A percentile compares a stretch with the other conserved stretches of the same genome.
These are phyloP conservation scores for Callyntrura guangdongensis DNA, from an alignment of 2,888 invertebrate genomes.

Conservation along the genomic window DNA sequence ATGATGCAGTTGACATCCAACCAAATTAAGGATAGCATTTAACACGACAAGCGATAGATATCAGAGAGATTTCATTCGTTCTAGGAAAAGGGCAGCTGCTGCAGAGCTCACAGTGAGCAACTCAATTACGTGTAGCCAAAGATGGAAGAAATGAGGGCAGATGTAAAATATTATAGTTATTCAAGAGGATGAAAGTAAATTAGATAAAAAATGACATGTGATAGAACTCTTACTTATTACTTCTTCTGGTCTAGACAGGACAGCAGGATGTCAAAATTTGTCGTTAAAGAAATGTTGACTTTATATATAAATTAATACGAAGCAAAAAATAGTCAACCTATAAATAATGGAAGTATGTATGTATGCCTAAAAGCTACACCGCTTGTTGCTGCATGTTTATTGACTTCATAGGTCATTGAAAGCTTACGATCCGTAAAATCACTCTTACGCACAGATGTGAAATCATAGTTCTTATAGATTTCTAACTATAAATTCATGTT, in stretches of 20 bases:
- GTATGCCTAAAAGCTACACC: neutral
- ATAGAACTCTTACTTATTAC: neutral
- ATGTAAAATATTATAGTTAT: conserved; percentile 6
- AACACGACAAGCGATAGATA: conserved; percentile 8
- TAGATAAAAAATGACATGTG: neutral
- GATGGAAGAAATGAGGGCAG: conserved; percentile 44
- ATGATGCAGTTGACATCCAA: conserved; percentile 50
- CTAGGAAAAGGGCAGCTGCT: conserved; percentile 20
- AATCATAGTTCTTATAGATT: too few species aligned
- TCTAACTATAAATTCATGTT: too few species aligned
- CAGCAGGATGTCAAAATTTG: neutral
- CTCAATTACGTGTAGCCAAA: conserved; percentile 24
- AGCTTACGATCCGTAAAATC: conserved; percentile 41
- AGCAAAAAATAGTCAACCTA: neutral
- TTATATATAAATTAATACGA: neutral
- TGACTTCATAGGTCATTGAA: conserved; percentile 43
- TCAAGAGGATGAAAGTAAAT: neutral
- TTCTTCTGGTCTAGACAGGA: neutral
- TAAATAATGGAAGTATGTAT: neutral
- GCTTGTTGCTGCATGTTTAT: neutral
- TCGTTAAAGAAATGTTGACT: neutral
- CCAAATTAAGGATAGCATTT: conserved; percentile 47
- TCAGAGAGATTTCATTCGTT: conserved; percentile 9
- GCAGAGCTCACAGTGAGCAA: conserved; percentile 21
- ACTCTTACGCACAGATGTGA: too few species aligned